Base-by-base conservation (phyloP, 2,888 invertebrate species). In the Spilosoma lubricipeda region DNA sequence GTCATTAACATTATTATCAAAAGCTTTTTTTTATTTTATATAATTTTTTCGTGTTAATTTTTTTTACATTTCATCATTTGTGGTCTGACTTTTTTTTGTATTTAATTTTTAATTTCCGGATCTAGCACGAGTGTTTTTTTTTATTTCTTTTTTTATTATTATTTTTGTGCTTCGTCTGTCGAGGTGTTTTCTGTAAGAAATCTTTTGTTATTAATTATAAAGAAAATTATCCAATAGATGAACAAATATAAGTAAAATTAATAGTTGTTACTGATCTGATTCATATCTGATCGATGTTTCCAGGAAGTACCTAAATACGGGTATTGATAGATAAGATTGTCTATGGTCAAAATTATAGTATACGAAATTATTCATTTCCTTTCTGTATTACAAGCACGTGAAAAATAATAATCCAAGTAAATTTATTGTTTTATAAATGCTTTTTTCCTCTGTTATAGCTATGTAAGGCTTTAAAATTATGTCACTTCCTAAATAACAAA, bases 401-500 rank as follows among this genome's bases (percentile, higher is more conserved):
- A 18, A 63, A 7, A 30, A 30, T 18, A 59, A 59, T 59, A 59
- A 27, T 59, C 13, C 1, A 67, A 45, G 23, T 1, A 9, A 27
- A 48, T 63, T 67, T 30, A 33, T 67, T 67, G 45, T 67, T 48
- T 48, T 48, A 67, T 67, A 67, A 67, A 23, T 39, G 20, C 23
- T 67, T 5, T 30, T 48, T 48, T 67, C 67, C 67, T 45, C 11
- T 67, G 27, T 45, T 27, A 45, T 42, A 45, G 18, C 27, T 42
- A 30, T 3, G 23, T 52, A 48, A n/a, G 27, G 39, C 4, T n/a
- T 11, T 30, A 48, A n/a, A 7, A 27, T 30, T 20, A 45, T 20
- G 42, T 30, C 1, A 20, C 67, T 45, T 45, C 45, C 67, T 45
- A 45, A 45, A 45, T 45, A 30, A 30, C 20, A 15, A 18, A 48